Percentiles rank a stretch among this genome's conserved stretches.
phyloP scores from a whole-genome alignment of 2,113 vertebrate genomes.

The Trematocara marginatum region DNA sequence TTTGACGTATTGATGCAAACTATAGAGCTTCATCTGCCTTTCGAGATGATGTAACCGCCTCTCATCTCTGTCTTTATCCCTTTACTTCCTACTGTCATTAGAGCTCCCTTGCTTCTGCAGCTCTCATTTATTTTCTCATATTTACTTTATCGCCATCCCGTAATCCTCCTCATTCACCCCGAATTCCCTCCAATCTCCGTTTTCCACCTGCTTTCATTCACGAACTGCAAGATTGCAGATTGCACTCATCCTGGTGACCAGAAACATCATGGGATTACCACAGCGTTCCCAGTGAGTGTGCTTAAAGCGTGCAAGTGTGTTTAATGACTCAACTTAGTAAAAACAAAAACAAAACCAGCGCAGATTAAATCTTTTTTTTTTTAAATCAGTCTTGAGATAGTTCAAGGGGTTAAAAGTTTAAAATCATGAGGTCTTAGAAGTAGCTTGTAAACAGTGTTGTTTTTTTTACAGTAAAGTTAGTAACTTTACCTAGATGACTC shows the following conservation, averaged over 20 bases:
- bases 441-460: background rate
- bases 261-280: constrained; percentile 39
- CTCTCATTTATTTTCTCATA: background rate
- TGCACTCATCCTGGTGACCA: constrained; percentile 23
- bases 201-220: constrained; percentile 1
- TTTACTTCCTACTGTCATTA: constrained; percentile 3
- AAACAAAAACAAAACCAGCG: background rate
- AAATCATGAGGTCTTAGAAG: background rate
- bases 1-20: background rate
- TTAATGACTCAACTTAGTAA: constrained; percentile 2
- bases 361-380: background rate
- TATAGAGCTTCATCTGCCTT: background rate
- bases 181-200: background rate
- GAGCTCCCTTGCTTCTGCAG: background rate
- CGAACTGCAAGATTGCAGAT: constrained; percentile 28
- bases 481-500: background rate
- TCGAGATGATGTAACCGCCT: background rate
- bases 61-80: constrained; percentile 9
- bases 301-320: background rate
- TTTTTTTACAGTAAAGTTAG: background rate
- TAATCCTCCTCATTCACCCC: constrained; percentile 12
- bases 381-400: background rate
- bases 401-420: background rate
- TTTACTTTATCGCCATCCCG: background rate
- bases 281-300: background rate